Evolutionary conservation across 2,113 vertebrate genomes (phyloP).

Genomic region (Actinemys pallida): DNA sequence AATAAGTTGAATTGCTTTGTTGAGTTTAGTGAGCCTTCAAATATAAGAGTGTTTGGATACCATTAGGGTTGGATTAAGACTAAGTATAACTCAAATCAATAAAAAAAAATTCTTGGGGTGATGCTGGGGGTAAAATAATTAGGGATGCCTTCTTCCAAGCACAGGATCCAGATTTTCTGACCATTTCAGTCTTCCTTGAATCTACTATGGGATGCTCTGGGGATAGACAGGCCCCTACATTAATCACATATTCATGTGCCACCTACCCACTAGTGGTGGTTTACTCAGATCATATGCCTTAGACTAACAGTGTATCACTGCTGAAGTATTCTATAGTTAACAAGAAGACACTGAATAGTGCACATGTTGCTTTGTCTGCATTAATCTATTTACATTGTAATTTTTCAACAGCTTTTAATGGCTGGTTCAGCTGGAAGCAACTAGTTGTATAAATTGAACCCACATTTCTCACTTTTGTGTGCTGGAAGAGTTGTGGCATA

Average conservation of each 20-base stretch:
- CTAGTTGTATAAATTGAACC: constrained; percentile 71
- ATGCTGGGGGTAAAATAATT: background rate
- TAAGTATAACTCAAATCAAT: background rate
- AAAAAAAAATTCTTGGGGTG: background rate
- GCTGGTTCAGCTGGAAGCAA: constrained; percentile 73
- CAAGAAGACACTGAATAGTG: constrained; percentile 52
- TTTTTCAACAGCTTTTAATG: constrained; percentile 74
- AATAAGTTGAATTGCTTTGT: background rate
- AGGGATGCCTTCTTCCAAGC: background rate
- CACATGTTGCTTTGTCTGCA: constrained; percentile 75
- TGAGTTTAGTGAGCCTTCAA: background rate
- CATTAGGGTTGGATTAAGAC: background rate
- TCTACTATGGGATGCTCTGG: accelerated
- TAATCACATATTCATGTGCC: background rate
- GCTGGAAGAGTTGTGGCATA: constrained; percentile 21
- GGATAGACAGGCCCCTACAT: background rate
- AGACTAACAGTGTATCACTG: constrained; percentile 72
- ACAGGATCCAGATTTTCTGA: background rate
- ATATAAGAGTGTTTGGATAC: background rate
- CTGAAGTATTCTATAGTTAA: constrained; percentile 68
- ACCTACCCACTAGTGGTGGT: accelerated
- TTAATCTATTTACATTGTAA: constrained; percentile 76
- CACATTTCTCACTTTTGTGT: constrained; percentile 64
- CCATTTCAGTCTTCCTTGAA: background rate
- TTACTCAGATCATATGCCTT: constrained; percentile 2